Evolutionary conservation across 53 echinoderm and acorn worm species (phyloP), one percentile per base, ranked within the genome.

Genomic region (Mesocentrotus franciscanus): DNA sequence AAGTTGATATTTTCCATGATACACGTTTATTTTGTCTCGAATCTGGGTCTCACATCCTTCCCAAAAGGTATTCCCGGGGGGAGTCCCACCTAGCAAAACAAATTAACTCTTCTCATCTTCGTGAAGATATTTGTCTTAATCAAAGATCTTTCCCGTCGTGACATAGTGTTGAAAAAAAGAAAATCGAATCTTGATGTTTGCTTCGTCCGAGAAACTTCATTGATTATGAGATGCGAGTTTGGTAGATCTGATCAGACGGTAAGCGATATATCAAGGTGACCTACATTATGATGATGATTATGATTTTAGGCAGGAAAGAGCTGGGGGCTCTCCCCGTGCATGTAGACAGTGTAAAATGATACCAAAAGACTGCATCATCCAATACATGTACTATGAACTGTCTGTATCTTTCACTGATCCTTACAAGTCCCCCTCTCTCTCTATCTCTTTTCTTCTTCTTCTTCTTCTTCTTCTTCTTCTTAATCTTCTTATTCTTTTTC

Each of bases 11-110:
- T 57, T 87, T 87, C 34, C 87, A 87, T n/a, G 58, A 87, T 87
- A 26, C n/a, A 27, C 55, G 20, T 87, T 27, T 57, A 26, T 87
- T 58, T 29, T 58, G 87, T 87, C 87, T 87, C 2, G n/a, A 87
- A 87, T 87, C 87, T 87, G 58, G 87, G 87, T 87, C 87, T 87
- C n/a, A 3, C 58, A 87, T 87, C 87, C 87, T 87, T 87, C 87
- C 87, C 27, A n/a, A 58, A 75, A 57, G 16, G 87, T 57, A n/a
- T 87, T 58, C 87, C 87, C 87, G 13, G 87, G 57, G 75, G 87
- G 34, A 27, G 56, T 58, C 26, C 15, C 58, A 57, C 87, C 56
- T 57, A 87, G 57, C n/a, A 87, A 87, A 85, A 87, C 58, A 84
- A 84, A 84, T 84, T 22, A 84, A 87, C 87, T 27, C 58, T 57